A percentile compares a stretch with the other conserved stretches of the same genome.
These are phyloP conservation scores for Athalia circularis DNA, from an alignment of 2,888 invertebrate species.

Conservation along the genomic window DNA sequence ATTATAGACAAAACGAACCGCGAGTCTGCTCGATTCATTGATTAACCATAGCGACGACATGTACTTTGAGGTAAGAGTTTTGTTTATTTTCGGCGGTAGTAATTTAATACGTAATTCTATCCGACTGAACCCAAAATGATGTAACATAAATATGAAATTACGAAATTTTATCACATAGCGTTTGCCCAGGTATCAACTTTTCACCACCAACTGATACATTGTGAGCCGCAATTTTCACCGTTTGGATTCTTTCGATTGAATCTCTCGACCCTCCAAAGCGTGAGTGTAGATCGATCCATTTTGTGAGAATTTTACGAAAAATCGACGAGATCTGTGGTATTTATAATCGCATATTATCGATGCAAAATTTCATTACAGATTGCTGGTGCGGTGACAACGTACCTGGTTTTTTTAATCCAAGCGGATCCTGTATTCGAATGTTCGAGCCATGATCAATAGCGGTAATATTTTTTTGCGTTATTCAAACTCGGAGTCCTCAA, in stretches of 20 bases:
- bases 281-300: background rate
- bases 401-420: conserved; percentile 24
- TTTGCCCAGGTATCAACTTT: conserved; percentile 21
- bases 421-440: background rate
- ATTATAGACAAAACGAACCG: conserved; percentile 12
- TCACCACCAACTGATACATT: conserved; percentile 34
- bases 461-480: too few species aligned
- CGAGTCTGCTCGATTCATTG: conserved; percentile 23
- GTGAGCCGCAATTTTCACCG: conserved; percentile 29
- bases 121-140: background rate
- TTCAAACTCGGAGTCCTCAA: too few species aligned
- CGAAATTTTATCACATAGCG: background rate
- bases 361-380: background rate
- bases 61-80: conserved; percentile 5
- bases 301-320: too few species aligned
- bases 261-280: conserved; percentile 10
- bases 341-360: background rate
- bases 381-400: conserved; percentile 20
- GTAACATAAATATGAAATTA: background rate
- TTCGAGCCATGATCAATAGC: too few species aligned
- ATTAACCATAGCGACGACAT: conserved; percentile 5
- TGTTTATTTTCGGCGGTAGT: background rate
- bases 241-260: conserved; percentile 26
- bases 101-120: background rate
- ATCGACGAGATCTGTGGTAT: background rate